Percentiles rank a stretch among this genome's conserved stretches.
Conservation (phyloP, 2,797 vertebrate genomes). For the Cynodonichthys magdalenae region DNA sequence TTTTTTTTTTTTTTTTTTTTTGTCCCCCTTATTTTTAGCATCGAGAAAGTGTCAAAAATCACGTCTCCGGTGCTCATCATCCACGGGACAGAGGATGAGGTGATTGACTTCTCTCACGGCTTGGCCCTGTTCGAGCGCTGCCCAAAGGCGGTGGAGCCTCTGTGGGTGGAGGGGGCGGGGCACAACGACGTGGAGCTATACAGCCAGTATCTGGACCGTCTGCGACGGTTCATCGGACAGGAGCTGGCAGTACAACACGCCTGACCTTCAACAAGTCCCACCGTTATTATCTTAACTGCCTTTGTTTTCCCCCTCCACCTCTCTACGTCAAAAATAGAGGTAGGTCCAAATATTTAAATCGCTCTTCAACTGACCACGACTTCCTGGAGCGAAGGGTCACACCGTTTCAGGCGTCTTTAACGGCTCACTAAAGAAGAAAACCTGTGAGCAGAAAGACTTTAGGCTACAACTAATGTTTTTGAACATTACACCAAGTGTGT, state of each 20-base stretch:
- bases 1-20: background rate
- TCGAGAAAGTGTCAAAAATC: constrained; percentile 98
- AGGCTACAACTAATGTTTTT: constrained; percentile 22
- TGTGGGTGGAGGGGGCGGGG: constrained; percentile 97
- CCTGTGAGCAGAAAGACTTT: constrained; percentile 12
- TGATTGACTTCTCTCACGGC: constrained; percentile 98
- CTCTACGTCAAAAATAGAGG: constrained; percentile 16
- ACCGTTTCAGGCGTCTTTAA: constrained; percentile 4
- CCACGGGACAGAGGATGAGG: constrained; percentile 97
- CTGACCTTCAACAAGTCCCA: constrained; percentile 63
- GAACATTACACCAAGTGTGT: constrained; percentile 1
- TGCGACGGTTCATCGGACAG: constrained; percentile 96
- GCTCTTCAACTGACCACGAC: background rate
- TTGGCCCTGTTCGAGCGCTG: constrained; percentile 96
- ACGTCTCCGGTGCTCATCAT: constrained; percentile 97
- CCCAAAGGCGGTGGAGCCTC: constrained; percentile 95
- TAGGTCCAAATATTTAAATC: constrained; percentile 5
- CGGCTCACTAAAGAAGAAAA: constrained; percentile 6
- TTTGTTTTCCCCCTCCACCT: constrained; percentile 9
- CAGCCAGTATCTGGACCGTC: constrained; percentile 97
- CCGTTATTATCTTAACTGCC: background rate
- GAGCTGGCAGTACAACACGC: constrained; percentile 89
- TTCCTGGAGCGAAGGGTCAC: background rate
- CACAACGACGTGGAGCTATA: constrained; percentile 99
- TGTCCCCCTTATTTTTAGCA: constrained; percentile 77